phyloP scores from a whole-genome alignment of 1,140 invertebrate genomes.

The Lamellibrachia luymesi region DNA sequence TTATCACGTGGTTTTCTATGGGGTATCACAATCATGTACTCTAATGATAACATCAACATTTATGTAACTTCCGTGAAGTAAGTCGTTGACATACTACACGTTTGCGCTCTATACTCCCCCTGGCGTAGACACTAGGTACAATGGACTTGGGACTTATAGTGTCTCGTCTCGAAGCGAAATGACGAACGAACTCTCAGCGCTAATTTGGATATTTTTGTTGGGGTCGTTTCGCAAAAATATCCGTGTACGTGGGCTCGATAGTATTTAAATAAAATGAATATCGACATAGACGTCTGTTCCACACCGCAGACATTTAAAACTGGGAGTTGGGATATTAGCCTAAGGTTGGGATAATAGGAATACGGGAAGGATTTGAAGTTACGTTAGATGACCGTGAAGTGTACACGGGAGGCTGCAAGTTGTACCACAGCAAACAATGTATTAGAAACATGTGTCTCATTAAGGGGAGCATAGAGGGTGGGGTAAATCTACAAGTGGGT shows the following conservation, averaged over 20 bases:
- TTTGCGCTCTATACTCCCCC: background rate
- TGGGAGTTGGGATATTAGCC: background rate
- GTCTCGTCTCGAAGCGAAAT: background rate
- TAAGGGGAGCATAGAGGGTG: background rate
- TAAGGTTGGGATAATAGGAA: background rate
- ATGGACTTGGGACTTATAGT: background rate
- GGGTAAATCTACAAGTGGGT: background rate
- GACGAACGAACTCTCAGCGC: background rate
- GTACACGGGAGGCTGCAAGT: background rate
- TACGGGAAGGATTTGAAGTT: background rate
- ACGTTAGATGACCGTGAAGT: slow-evolving; percentile 1
- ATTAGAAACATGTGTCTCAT: background rate
- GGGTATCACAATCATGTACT: background rate
- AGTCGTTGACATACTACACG: background rate
- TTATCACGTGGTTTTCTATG: background rate
- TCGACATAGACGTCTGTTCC: no score
- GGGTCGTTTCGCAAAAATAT: background rate
- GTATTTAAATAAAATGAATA: background rate
- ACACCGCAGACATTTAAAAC: background rate
- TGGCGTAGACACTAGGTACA: background rate
- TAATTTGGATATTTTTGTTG: background rate
- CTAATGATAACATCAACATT: background rate
- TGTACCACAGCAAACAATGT: background rate
- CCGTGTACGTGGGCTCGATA: background rate
- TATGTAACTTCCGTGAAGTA: background rate